phyloP scores from a whole-genome alignment of 2,888 invertebrate genomes.

The Epistrophe eligans region DNA sequence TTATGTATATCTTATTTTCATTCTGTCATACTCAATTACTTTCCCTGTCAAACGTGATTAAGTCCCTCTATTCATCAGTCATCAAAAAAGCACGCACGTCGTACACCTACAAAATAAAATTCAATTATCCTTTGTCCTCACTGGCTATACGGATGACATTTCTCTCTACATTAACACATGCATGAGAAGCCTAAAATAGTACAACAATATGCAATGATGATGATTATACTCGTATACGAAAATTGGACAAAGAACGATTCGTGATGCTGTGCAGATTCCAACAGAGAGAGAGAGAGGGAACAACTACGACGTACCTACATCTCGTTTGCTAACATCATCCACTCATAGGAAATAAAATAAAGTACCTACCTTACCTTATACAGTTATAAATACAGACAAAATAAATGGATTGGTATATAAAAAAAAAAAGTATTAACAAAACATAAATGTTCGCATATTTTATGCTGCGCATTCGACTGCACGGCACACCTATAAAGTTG shows the following conservation, averaged over 20 bases:
- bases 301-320: neutral
- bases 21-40: neutral
- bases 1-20: neutral
- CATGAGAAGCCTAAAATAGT: neutral
- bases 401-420: neutral
- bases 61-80: neutral
- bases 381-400: neutral
- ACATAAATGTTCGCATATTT: slow-evolving; percentile 39
- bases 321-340: slow-evolving; percentile 1
- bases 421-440: slow-evolving; percentile 44
- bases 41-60: neutral
- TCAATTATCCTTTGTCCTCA: slow-evolving; percentile 10
- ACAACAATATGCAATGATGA: neutral
- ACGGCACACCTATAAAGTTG: neutral
- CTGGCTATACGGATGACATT: neutral
- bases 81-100: neutral
- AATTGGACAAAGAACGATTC: neutral
- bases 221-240: neutral
- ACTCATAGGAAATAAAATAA: slow-evolving; percentile 17
- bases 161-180: neutral
- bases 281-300: neutral
- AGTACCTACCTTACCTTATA: slow-evolving; percentile 2
- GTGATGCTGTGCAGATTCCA: neutral
- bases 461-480: slow-evolving; percentile 20
- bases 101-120: slow-evolving; percentile 3